Evolutionary conservation across 1,140 invertebrate genomes (phyloP), one percentile per base, ranked within the genome.

Genomic region (Chrysopa pallens): DNA sequence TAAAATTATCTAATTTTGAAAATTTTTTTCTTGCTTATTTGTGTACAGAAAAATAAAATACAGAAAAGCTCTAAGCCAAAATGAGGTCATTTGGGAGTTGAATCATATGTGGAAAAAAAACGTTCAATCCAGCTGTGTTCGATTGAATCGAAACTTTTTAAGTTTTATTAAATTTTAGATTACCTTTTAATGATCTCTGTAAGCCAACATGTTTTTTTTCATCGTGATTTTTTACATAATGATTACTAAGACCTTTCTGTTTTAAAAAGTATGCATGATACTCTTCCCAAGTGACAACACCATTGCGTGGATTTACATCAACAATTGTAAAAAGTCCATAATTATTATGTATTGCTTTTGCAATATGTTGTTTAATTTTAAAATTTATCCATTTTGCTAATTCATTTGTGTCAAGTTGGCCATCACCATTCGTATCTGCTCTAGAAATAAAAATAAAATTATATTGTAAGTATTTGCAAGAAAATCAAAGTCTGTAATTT

Each of bases 211-310:
- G 73, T 40, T 74, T 72, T 47, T 76, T 77, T 51, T 78, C 68
- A 42, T 73, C 62, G 48, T 83, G 78, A 33, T 75, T 70, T 42
- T 64, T 62, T 6, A 80, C 73, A 47, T 74, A 78, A 4, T 68
- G 67, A 39, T 73, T 64, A 8, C 71, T 67, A 50, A 82, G 72
- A 8, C 79, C 80, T 42, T 79, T 70, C 40, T 71, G 67, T 43
- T 74, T 64, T 28, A 87, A 53, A 54, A 84, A 87, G 52, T 78
- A 75, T 0, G 68, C 59, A 52, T 84, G 78, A 55, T 85, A 86
- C 53, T 86, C 82, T 43, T 80, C 74, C 83, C 82, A 87, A 0
- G 76, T 75, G 6, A 86, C 66, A 38, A 79, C 67, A n/a, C 83
- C 84, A 61, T 86, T 78, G 46, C 69, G 60, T 0, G 78, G 79